These are phyloP conservation scores for Popillia japonica DNA, from an alignment of 1,140 invertebrate species.

Conservation along the genomic window DNA sequence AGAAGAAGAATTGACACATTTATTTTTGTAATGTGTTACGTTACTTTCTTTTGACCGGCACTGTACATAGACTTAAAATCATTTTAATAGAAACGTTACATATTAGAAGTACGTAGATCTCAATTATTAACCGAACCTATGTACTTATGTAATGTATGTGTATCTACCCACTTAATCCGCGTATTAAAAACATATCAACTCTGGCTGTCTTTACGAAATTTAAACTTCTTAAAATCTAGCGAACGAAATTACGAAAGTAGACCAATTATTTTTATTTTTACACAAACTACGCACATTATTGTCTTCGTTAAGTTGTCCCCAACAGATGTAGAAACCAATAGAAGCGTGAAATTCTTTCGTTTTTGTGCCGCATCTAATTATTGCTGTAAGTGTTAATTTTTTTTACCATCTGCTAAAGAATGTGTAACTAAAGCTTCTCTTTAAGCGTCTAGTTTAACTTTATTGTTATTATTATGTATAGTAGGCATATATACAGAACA, in stretches of 20 bases:
- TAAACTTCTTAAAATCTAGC: not conserved
- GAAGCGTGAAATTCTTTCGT: not conserved
- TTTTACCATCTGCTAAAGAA: not conserved
- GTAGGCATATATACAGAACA: not conserved
- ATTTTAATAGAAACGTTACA: not conserved
- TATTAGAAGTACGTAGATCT: not conserved
- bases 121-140: not conserved
- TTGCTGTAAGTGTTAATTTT: not conserved
- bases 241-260: not conserved
- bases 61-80: too few relatives aligned
- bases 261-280: conserved; percentile 33
- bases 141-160: too few relatives aligned
- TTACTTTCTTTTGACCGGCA: too few relatives aligned
- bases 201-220: not conserved
- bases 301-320: not conserved
- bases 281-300: not conserved
- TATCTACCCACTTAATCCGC: not conserved
- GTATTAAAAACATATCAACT: not conserved
- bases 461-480: not conserved
- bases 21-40: too few relatives aligned
- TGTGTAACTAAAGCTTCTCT: not conserved
- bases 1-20: too few relatives aligned
- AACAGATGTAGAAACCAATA: not conserved
- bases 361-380: not conserved
- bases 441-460: not conserved